These are phyloP conservation scores for Dendroctonus valens DNA, from an alignment of 1,140 invertebrate genomes.

Conservation along the genomic window DNA sequence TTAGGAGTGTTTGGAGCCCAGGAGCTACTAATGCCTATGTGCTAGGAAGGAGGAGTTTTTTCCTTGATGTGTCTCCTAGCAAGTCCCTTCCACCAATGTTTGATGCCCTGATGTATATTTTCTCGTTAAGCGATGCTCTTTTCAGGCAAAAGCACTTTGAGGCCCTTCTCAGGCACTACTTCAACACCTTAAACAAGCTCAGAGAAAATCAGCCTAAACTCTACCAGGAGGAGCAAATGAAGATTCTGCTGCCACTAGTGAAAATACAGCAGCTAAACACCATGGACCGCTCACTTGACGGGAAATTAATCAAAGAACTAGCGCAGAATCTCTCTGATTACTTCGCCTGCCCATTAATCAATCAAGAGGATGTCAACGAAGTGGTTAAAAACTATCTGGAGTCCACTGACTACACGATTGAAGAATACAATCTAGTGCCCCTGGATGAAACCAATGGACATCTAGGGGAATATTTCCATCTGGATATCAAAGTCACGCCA, in stretches of 20 bases:
- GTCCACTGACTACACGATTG: conserved; percentile 3
- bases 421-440: conserved; percentile 6
- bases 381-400: conserved; percentile 9
- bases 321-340: background rate
- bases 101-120: conserved; percentile 19
- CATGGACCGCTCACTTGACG: background rate
- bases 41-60: no score
- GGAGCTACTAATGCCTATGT: no score
- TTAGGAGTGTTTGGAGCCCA: no score
- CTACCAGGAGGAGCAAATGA: conserved; percentile 5
- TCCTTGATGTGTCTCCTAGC: no score
- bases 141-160: conserved; percentile 21
- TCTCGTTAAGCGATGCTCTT: conserved; percentile 10
- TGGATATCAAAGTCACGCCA: conserved; percentile 2
- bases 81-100: conserved; percentile 8
- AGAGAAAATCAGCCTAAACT: background rate
- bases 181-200: background rate
- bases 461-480: conserved; percentile 20
- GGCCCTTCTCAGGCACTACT: conserved; percentile 7
- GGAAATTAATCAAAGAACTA: conserved; percentile 8
- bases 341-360: conserved; percentile 6
- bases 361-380: conserved; percentile 26
- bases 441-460: conserved; percentile 22
- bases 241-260: conserved; percentile 12
- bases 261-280: background rate